Conservation (phyloP, 2,888 invertebrate species). For the Tineola bisselliella region DNA sequence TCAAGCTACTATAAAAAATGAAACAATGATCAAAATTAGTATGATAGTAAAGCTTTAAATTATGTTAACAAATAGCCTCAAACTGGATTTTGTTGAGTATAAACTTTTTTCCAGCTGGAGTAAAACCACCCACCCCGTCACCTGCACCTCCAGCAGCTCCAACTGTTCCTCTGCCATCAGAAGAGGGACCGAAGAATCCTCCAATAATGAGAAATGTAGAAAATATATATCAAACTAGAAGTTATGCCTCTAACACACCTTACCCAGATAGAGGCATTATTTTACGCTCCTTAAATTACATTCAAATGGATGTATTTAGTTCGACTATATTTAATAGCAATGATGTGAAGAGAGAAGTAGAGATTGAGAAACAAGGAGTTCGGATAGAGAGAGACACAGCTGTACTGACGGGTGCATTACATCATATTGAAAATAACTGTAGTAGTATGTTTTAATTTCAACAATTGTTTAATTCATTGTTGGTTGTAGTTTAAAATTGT, state of each 20-base stretch:
- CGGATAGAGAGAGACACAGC: constrained; percentile 36
- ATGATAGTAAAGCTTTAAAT: too few species aligned
- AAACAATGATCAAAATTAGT: too few species aligned
- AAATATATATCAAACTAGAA: not conserved
- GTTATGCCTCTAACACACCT: constrained; percentile 32
- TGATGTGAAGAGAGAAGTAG: constrained; percentile 18
- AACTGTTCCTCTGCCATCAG: constrained; percentile 17
- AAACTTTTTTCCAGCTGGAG: constrained; percentile 6
- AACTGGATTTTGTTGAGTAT: too few species aligned
- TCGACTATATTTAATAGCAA: constrained; percentile 24
- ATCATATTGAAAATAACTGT: constrained; percentile 54
- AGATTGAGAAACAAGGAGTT: constrained; percentile 25
- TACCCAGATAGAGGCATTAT: constrained; percentile 56
- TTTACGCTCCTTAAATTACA: constrained; percentile 56
- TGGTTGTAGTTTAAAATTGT: too few species aligned
- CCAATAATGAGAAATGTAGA: not conserved
- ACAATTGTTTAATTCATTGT: not conserved
- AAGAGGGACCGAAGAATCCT: constrained; percentile 15
- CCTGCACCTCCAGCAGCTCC: constrained; percentile 20
- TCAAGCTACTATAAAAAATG: too few species aligned
- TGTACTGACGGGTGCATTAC: constrained; percentile 42
- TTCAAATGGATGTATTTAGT: constrained; percentile 61
- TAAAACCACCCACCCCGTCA: constrained; percentile 16
- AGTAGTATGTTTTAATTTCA: constrained; percentile 48
- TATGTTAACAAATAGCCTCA: too few species aligned